phyloP scores from a whole-genome alignment of 2,888 invertebrate genomes.

The Mythimna albipuncta region DNA sequence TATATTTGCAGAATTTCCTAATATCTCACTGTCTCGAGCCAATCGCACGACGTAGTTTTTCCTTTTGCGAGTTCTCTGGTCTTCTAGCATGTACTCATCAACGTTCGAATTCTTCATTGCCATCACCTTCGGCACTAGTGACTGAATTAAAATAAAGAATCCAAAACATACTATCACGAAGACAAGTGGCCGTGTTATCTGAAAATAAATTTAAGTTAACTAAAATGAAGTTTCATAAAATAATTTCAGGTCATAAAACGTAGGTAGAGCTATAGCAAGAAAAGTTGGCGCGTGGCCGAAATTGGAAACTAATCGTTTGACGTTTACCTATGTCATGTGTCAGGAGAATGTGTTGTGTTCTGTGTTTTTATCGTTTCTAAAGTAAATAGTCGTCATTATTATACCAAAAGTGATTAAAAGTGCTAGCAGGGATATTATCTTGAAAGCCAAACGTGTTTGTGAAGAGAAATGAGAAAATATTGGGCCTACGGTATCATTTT shows the following conservation, averaged over 20 bases:
- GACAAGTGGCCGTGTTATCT: conserved; percentile 73
- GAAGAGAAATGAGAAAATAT: too few relatives aligned
- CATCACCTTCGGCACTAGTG: conserved; percentile 73
- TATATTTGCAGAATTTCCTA: conserved; percentile 72
- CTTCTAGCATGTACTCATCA: conserved; percentile 78
- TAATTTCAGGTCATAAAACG: background rate
- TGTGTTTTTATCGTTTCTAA: too few relatives aligned
- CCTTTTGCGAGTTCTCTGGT: conserved; percentile 78
- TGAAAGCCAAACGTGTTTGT: too few relatives aligned
- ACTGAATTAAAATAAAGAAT: conserved; percentile 74
- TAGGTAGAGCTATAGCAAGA: too few relatives aligned
- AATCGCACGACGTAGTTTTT: conserved; percentile 80
- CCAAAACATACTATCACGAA: conserved; percentile 73
- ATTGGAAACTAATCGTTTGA: too few relatives aligned
- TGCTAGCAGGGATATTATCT: too few relatives aligned
- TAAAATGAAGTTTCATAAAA: background rate
- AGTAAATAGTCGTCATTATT: too few relatives aligned
- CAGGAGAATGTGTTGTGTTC: too few relatives aligned
- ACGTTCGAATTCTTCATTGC: conserved; percentile 75
- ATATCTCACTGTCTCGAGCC: conserved; percentile 71
- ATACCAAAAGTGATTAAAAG: too few relatives aligned
- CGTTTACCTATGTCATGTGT: too few relatives aligned
- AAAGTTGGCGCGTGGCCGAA: too few relatives aligned
- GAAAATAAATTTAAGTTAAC: conserved; percentile 60
- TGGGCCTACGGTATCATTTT: too few relatives aligned